Evolutionary conservation across 2,797 vertebrate species (phyloP).

Genomic region (Vultur gryphus): DNA sequence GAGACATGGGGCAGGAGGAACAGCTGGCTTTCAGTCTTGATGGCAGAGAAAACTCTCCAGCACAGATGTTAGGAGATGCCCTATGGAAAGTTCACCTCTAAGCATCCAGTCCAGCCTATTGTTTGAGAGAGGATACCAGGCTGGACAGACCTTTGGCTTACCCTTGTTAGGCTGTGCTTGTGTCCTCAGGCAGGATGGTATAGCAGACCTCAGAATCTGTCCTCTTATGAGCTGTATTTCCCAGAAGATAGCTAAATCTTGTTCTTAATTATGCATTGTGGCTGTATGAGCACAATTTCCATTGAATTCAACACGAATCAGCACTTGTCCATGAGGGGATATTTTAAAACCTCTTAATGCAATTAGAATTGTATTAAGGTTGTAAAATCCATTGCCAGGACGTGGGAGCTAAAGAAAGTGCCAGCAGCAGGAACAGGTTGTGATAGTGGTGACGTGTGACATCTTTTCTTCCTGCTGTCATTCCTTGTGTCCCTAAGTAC

Average conservation of each 20-base stretch:
- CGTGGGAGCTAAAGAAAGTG: neutral
- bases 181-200: neutral
- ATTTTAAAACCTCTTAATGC: neutral
- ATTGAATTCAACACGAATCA: neutral
- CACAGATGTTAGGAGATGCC: neutral
- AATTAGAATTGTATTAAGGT: neutral
- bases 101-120: neutral
- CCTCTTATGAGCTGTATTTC: neutral
- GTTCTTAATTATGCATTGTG: neutral
- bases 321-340: neutral
- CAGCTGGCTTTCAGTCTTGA: neutral
- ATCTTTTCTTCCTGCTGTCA: neutral
- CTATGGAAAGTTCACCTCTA: neutral
- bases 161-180: neutral
- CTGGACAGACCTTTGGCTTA: neutral
- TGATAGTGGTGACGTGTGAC: neutral
- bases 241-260: neutral
- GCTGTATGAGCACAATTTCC: neutral
- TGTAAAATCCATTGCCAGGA: neutral
- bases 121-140: neutral
- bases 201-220: neutral
- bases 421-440: neutral
- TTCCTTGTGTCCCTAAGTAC: neutral
- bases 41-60: neutral
- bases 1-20: neutral